phyloP scores from a whole-genome alignment of 2,797 vertebrate species.

The Diplodus puntazzo region DNA sequence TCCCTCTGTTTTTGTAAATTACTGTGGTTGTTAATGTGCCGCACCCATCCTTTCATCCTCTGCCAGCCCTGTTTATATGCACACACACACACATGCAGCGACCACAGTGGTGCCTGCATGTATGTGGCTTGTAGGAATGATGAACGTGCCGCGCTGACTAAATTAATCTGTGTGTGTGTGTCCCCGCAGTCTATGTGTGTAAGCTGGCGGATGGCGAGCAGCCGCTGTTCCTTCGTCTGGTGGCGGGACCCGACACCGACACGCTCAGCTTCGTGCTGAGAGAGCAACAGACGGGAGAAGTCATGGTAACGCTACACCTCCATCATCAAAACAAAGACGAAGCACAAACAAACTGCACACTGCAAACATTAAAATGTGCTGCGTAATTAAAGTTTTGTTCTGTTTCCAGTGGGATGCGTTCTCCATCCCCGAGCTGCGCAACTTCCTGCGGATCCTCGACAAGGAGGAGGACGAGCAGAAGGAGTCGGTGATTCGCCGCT shows the following conservation, averaged over 20 bases:
- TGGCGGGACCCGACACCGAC: constrained; percentile 92
- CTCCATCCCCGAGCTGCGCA: constrained; percentile 93
- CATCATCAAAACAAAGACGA: no score
- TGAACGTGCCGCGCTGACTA: not conserved
- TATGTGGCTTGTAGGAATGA: constrained; percentile 28
- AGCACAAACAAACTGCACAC: not conserved
- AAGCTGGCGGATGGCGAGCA: constrained; percentile 94
- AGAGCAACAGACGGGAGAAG: constrained; percentile 97
- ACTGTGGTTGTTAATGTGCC: constrained; percentile 37
- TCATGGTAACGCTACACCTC: constrained; percentile 81
- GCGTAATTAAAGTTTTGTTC: not conserved
- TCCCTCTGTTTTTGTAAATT: constrained; percentile 43
- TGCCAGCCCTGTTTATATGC: constrained; percentile 31
- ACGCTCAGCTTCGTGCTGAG: constrained; percentile 94
- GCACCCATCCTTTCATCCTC: constrained; percentile 42
- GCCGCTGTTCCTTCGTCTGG: constrained; percentile 93
- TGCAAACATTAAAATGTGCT: not conserved
- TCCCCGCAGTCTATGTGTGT: constrained; percentile 91
- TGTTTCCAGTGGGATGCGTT: constrained; percentile 96
- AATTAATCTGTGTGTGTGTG: constrained; percentile 12
- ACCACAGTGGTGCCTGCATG: constrained; percentile 31
- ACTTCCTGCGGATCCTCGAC: constrained; percentile 96
- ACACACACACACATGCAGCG: not conserved
- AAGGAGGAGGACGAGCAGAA: constrained; percentile 95
- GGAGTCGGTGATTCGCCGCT: constrained; percentile 87